A percentile compares a stretch with the other conserved stretches of the same genome.
These are phyloP conservation scores for Rhinopomastus cyanomelas DNA, from an alignment of 2,113 vertebrate species.

Conservation along the genomic window DNA sequence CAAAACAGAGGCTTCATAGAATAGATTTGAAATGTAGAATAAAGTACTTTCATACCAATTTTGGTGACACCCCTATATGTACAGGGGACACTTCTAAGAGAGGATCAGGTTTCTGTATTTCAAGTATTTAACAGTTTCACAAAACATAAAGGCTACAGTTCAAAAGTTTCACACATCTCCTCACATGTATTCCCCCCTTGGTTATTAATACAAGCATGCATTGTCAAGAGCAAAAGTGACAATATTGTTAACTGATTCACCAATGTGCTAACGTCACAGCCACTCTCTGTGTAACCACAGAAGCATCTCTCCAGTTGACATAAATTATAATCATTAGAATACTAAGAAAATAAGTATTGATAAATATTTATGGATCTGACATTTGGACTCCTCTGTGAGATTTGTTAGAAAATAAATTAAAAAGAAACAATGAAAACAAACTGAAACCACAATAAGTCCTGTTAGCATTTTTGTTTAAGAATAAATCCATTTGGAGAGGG, in stretches of 20 bases:
- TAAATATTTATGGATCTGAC: neutral
- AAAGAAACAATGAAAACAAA: neutral
- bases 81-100: neutral
- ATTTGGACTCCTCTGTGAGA: neutral
- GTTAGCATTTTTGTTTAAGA: neutral
- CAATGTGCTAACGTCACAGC: neutral
- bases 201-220: neutral
- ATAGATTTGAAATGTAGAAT: neutral
- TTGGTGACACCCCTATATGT: fast-evolving
- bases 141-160: neutral
- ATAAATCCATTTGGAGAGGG: neutral
- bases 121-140: neutral
- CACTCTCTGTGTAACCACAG: neutral
- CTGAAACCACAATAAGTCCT: neutral
- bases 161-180: neutral
- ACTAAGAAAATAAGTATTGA: neutral
- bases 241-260: neutral
- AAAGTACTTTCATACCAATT: neutral
- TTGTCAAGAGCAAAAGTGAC: neutral
- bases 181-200: neutral
- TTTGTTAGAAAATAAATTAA: neutral
- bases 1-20: neutral
- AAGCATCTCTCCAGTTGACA: neutral
- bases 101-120: neutral
- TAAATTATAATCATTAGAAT: neutral